phyloP scores from a whole-genome alignment of 2,113 vertebrate species.

The Prunella fulvescens region DNA sequence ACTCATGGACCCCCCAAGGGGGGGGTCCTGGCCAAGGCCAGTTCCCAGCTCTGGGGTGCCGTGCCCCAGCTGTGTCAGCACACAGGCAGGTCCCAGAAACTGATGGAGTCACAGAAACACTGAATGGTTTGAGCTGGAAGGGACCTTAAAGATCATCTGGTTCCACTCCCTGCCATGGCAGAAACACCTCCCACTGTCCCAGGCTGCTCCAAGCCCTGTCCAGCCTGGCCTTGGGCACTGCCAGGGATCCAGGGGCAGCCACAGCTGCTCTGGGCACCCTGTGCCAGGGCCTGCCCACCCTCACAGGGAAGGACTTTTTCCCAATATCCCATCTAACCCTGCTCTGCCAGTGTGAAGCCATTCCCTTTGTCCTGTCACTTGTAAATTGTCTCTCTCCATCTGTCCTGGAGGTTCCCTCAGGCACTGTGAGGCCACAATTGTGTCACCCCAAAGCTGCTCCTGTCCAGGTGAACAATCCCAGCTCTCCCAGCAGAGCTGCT shows the following conservation, averaged over 20 bases:
- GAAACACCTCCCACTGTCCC: background rate
- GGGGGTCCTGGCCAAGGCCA: background rate
- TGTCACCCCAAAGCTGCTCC: background rate
- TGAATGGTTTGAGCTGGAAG: background rate
- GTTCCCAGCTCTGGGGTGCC: background rate
- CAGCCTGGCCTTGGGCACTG: fast-evolving
- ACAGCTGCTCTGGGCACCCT: background rate
- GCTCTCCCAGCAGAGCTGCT: background rate
- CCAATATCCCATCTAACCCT: fast-evolving
- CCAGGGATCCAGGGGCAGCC: background rate
- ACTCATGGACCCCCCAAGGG: fast-evolving
- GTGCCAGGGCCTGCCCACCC: background rate
- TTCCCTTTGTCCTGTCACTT: background rate
- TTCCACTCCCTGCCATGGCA: background rate
- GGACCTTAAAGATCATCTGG: background rate
- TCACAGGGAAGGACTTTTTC: background rate
- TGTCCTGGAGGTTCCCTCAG: background rate
- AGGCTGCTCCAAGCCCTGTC: fast-evolving
- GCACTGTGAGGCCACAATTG: fast-evolving
- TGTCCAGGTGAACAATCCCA: background rate
- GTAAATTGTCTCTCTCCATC: background rate
- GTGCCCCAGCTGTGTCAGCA: background rate
- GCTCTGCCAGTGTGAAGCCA: background rate
- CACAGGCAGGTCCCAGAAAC: background rate
- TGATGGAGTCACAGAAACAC: background rate